Percentiles rank a stretch among this genome's conserved stretches.
Conservation (phyloP, 35 echinoderm and acorn worm genomes). For the Ophioderma brevispina region DNA sequence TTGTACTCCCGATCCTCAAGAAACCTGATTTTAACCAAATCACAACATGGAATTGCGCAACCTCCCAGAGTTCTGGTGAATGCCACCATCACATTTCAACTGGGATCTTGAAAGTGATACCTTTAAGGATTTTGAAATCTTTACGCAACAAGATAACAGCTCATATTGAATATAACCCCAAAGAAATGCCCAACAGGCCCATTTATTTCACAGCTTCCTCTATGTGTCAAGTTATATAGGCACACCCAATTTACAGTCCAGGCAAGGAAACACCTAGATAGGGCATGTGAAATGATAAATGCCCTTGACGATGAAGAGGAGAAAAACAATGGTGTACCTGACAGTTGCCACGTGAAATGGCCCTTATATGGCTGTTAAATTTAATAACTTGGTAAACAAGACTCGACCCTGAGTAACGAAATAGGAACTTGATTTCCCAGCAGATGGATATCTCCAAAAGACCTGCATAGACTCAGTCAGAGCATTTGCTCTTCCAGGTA, state of each 20-base stretch:
- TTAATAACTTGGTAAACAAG: too few relatives aligned
- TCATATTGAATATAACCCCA: neutral
- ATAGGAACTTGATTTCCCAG: neutral
- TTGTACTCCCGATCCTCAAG: too few relatives aligned
- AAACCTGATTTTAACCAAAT: too few relatives aligned
- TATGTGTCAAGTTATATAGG: neutral
- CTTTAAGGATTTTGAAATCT: neutral
- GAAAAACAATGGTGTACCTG: neutral
- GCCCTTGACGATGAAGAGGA: neutral
- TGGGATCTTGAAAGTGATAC: neutral
- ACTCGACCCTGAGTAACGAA: neutral
- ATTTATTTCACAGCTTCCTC: neutral
- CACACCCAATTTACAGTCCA: neutral
- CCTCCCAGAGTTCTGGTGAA: too few relatives aligned
- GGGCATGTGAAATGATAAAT: neutral
- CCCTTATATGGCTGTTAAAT: neutral
- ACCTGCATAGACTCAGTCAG: neutral
- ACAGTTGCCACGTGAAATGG: neutral
- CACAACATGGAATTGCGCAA: too few relatives aligned
- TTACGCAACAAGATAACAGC: neutral
- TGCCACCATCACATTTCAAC: neutral
- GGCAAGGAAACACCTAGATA: neutral
- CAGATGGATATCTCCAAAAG: neutral
- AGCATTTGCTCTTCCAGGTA: neutral
- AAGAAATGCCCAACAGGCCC: neutral